Conservation (phyloP, 1,140 invertebrate species). For the Drosophila novamexicana region DNA sequence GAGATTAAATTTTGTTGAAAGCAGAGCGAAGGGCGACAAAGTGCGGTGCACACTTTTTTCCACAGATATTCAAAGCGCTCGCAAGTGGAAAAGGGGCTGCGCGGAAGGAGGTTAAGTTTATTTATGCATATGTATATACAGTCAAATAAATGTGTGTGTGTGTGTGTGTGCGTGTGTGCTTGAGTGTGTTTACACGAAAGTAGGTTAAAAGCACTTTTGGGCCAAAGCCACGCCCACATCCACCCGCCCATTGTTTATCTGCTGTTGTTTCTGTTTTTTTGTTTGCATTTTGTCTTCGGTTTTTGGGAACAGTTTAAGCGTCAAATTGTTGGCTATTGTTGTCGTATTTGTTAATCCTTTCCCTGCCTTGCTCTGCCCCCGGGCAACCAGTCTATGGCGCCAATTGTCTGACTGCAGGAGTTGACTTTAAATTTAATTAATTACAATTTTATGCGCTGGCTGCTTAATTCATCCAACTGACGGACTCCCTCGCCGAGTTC, state of each 20-base stretch:
- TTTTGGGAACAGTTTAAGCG: slow-evolving; percentile 71
- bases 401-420: slow-evolving; percentile 1
- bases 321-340: slow-evolving; percentile 73
- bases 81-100: not conserved
- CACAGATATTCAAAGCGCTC: slow-evolving; percentile 34
- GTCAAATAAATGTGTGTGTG: slow-evolving; percentile 22
- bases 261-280: slow-evolving; percentile 47
- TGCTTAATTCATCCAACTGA: slow-evolving; percentile 47
- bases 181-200: slow-evolving; percentile 55
- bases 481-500: not conserved
- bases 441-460: slow-evolving; percentile 72
- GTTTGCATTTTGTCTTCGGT: slow-evolving; percentile 77
- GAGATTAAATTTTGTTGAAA: slow-evolving; percentile 80
- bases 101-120: slow-evolving; percentile 37
- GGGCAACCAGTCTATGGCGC: slow-evolving; percentile 1
- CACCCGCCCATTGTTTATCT: slow-evolving; percentile 14
- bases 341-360: slow-evolving; percentile 77
- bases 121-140: slow-evolving; percentile 46
- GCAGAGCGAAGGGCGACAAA: slow-evolving; percentile 53
- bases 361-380: not conserved
- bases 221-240: slow-evolving; percentile 51
- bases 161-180: slow-evolving; percentile 18
- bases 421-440: slow-evolving; percentile 80
- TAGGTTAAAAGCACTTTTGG: slow-evolving; percentile 81
- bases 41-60: slow-evolving; percentile 56